Conservation (phyloP, 2,113 vertebrate species). For the Phyllostomus discolor region DNA sequence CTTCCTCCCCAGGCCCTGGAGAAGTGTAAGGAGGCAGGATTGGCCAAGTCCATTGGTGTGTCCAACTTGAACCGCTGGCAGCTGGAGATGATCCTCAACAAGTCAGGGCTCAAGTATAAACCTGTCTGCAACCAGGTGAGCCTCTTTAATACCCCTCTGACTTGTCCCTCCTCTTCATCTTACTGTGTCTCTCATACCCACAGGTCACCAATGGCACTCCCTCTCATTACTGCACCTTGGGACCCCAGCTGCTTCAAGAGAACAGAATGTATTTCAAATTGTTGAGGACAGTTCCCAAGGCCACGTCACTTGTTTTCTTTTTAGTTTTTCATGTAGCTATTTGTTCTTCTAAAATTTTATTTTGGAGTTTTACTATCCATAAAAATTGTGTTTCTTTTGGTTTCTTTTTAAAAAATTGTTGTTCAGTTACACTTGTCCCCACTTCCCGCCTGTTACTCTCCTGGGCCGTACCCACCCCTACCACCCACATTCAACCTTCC, state of each 20-base stretch:
- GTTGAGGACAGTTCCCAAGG: neutral
- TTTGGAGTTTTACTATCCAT: too few species aligned
- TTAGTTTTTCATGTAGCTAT: too few species aligned
- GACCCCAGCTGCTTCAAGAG: neutral
- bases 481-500: too few species aligned
- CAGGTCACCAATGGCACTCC: neutral
- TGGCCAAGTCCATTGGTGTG: slow-evolving; percentile 83
- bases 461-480: too few species aligned
- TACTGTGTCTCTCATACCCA: neutral
- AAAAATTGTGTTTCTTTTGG: too few species aligned
- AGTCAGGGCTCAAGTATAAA: slow-evolving; percentile 84
- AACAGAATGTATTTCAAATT: neutral
- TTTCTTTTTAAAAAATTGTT: too few species aligned
- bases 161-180: rapidly evolving
- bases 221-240: neutral
- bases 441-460: too few species aligned
- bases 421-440: too few species aligned
- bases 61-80: slow-evolving; percentile 85
- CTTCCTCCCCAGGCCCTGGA: slow-evolving; percentile 80
- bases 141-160: rapidly evolving
- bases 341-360: too few species aligned
- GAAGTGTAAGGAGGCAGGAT: slow-evolving; percentile 82
- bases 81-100: slow-evolving; percentile 81
- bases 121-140: slow-evolving; percentile 85
- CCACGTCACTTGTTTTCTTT: neutral